These are phyloP conservation scores for Embidobia sp. DNA, from an alignment of 2,888 invertebrate genomes.

Conservation along the genomic window DNA sequence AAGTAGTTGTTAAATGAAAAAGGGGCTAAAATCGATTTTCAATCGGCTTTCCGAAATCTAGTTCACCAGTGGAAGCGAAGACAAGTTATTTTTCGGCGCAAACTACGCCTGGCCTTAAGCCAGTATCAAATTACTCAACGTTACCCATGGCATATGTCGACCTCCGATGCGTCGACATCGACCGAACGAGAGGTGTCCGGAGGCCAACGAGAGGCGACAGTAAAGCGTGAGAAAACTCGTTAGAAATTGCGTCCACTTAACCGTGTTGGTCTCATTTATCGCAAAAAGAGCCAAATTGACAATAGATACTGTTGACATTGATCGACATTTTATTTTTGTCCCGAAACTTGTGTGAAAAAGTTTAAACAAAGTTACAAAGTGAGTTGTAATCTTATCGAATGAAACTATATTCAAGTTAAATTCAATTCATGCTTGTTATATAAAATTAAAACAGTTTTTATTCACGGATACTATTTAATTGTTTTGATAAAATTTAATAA, in stretches of 20 bases:
- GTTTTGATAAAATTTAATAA: too few relatives aligned
- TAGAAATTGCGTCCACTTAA: constrained; percentile 27
- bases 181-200: constrained; percentile 33
- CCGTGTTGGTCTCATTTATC: constrained; percentile 6
- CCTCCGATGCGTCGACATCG: constrained; percentile 44
- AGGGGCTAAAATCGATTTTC: constrained; percentile 5
- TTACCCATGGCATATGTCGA: constrained; percentile 60
- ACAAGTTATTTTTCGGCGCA: constrained; percentile 69
- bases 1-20: too few relatives aligned
- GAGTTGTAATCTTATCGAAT: too few relatives aligned
- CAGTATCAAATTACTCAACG: constrained; percentile 73
- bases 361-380: too few relatives aligned
- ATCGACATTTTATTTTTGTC: constrained; percentile 8
- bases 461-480: too few relatives aligned
- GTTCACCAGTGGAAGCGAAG: constrained; percentile 27
- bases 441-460: too few relatives aligned
- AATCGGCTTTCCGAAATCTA: constrained; percentile 21
- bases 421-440: too few relatives aligned
- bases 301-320: constrained; percentile 16
- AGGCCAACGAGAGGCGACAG: constrained; percentile 34
- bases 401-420: too few relatives aligned
- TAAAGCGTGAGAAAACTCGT: constrained; percentile 52
- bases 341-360: background rate
- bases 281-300: constrained; percentile 22
- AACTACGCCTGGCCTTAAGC: constrained; percentile 68